A percentile compares a stretch with the other conserved stretches of the same genome.
These are phyloP conservation scores for Abramis brama DNA, from an alignment of 2,113 vertebrate species.

Conservation along the genomic window DNA sequence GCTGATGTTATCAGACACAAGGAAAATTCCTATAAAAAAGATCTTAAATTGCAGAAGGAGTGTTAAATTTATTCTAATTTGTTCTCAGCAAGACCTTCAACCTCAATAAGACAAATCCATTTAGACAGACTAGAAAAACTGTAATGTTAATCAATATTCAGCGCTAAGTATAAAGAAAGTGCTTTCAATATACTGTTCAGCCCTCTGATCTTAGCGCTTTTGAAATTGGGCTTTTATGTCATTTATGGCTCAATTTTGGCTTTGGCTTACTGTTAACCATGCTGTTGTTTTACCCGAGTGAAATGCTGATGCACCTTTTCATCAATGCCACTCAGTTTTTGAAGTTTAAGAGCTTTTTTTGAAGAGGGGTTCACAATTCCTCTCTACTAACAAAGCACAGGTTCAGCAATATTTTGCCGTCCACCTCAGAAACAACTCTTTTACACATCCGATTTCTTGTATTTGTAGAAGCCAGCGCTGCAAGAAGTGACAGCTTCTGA, in stretches of 20 bases:
- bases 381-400: background rate
- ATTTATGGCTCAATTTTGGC: constrained; percentile 46
- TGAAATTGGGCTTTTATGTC: constrained; percentile 41
- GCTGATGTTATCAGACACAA: constrained; percentile 5
- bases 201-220: background rate
- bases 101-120: background rate
- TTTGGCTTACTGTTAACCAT: constrained; percentile 25
- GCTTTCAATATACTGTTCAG: constrained; percentile 26
- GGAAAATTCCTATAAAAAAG: background rate
- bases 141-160: constrained; percentile 23
- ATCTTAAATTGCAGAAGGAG: constrained; percentile 17
- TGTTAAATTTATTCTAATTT: background rate
- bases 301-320: constrained; percentile 50
- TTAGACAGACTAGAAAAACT: constrained; percentile 6
- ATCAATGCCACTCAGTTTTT: constrained; percentile 36
- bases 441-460: background rate
- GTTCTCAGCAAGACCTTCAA: background rate
- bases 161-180: background rate
- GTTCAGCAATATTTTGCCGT: background rate
- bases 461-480: background rate
- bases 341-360: constrained; percentile 15
- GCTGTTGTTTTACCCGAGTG: constrained; percentile 38
- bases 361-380: background rate
- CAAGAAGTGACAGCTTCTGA: background rate
- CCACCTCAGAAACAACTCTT: background rate